Conservation (phyloP, 2,113 vertebrate genomes). For the Pyrgilauda ruficollis region DNA sequence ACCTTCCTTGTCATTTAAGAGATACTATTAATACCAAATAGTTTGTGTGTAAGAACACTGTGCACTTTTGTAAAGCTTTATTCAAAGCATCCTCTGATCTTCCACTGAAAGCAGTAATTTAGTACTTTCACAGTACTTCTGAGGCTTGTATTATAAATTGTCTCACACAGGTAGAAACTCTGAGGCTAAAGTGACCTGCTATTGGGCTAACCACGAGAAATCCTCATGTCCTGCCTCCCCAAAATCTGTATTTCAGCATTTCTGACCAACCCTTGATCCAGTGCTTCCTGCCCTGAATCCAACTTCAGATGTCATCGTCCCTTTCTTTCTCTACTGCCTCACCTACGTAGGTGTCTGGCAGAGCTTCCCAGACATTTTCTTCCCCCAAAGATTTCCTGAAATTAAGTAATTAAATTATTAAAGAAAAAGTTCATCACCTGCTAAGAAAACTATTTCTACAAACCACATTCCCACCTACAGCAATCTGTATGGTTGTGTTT, state of each 20-base stretch:
- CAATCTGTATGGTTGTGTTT: background rate
- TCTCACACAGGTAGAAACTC: background rate
- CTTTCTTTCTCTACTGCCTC: background rate
- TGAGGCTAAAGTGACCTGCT: background rate
- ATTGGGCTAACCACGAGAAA: background rate
- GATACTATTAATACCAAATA: slow-evolving; percentile 49
- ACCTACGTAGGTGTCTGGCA: background rate
- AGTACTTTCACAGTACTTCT: background rate
- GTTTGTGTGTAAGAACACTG: slow-evolving; percentile 40
- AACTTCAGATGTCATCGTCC: background rate
- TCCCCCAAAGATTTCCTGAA: background rate
- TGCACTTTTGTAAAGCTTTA: slow-evolving; percentile 38
- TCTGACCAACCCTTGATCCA: background rate
- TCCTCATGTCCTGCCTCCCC: background rate
- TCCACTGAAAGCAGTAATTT: slow-evolving; percentile 28
- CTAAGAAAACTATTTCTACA: background rate
- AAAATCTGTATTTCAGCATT: background rate
- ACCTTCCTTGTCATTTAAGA: slow-evolving; percentile 6
- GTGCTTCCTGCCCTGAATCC: rapidly evolving
- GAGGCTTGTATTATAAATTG: background rate
- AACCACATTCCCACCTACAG: background rate
- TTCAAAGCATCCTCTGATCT: slow-evolving; percentile 46
- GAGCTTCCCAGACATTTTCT: background rate
- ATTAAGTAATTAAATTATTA: slow-evolving; percentile 14
- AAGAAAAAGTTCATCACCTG: slow-evolving; percentile 6